Percentiles rank a stretch among this genome's conserved stretches.
Conservation (phyloP, 1,140 invertebrate genomes). For the Heliconius melpomene region DNA sequence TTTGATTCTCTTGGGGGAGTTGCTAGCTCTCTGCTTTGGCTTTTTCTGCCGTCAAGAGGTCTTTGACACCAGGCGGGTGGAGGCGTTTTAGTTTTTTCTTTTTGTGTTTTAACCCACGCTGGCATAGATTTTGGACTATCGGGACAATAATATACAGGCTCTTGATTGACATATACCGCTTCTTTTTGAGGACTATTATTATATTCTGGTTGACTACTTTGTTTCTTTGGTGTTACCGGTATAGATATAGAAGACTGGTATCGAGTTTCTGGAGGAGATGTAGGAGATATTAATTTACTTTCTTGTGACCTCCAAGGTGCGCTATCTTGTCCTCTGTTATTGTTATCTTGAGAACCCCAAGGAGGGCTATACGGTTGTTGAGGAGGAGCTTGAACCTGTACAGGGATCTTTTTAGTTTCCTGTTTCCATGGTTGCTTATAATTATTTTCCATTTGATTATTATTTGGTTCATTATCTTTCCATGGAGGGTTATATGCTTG, state of each 20-base stretch:
- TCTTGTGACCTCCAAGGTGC: slow-evolving; percentile 59
- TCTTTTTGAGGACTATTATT: slow-evolving; percentile 65
- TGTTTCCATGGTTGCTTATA: slow-evolving; percentile 61
- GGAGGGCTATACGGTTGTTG: slow-evolving; percentile 60
- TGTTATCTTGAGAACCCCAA: slow-evolving; percentile 61
- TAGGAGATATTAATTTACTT: slow-evolving; percentile 48
- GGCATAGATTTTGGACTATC: slow-evolving; percentile 75
- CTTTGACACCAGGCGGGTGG: slow-evolving; percentile 77
- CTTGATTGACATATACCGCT: slow-evolving; percentile 68
- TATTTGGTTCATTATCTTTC: slow-evolving; percentile 62
- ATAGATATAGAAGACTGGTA: slow-evolving; percentile 79
- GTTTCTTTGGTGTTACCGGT: slow-evolving; percentile 72
- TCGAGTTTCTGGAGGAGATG: slow-evolving; percentile 60
- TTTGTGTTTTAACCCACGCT: slow-evolving; percentile 76
- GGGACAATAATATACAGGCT: slow-evolving; percentile 70
- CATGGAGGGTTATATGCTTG: slow-evolving; percentile 62
- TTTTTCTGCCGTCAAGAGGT: slow-evolving; percentile 68
- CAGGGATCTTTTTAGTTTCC: slow-evolving; percentile 46
- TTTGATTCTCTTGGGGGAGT: slow-evolving; percentile 72
- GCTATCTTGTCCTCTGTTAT: slow-evolving; percentile 55
- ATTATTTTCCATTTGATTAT: slow-evolving; percentile 54
- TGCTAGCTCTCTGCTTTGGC: slow-evolving; percentile 59
- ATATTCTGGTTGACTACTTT: slow-evolving; percentile 59
- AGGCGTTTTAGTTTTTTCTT: slow-evolving; percentile 76
- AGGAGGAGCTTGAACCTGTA: slow-evolving; percentile 40